phyloP scores from a whole-genome alignment of 2,888 invertebrate species.

The Tipula helvola region DNA sequence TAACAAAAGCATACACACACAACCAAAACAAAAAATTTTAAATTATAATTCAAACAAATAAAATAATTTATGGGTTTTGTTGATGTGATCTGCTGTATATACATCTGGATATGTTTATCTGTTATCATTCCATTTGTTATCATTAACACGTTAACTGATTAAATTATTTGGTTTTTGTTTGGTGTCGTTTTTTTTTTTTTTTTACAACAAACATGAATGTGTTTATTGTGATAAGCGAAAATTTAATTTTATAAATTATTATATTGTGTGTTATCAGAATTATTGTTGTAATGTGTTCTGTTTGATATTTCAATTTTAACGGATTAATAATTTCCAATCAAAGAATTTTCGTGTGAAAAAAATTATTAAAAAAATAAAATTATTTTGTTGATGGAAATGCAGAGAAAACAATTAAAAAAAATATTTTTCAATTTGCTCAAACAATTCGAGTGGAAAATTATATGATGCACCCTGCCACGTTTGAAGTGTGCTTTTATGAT shows the following conservation, averaged over 20 bases:
- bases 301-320: background rate
- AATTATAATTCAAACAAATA: background rate
- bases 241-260: background rate
- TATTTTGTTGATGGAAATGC: background rate
- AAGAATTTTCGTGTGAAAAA: background rate
- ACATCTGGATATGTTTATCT: background rate
- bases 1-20: background rate
- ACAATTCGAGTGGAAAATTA: background rate
- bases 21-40: background rate
- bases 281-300: background rate
- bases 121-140: background rate
- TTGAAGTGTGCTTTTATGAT: background rate
- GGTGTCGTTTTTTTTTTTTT: background rate
- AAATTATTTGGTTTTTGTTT: background rate
- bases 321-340: background rate
- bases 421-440: too few species aligned
- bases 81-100: background rate
- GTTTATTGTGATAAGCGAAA: background rate
- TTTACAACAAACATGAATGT: background rate
- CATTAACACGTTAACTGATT: background rate
- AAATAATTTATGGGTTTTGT: background rate
- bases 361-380: background rate
- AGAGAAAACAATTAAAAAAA: background rate
- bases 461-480: background rate
- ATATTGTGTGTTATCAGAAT: background rate